Conservation (phyloP, 2,113 vertebrate genomes). For the Dicentrarchus labrax region DNA sequence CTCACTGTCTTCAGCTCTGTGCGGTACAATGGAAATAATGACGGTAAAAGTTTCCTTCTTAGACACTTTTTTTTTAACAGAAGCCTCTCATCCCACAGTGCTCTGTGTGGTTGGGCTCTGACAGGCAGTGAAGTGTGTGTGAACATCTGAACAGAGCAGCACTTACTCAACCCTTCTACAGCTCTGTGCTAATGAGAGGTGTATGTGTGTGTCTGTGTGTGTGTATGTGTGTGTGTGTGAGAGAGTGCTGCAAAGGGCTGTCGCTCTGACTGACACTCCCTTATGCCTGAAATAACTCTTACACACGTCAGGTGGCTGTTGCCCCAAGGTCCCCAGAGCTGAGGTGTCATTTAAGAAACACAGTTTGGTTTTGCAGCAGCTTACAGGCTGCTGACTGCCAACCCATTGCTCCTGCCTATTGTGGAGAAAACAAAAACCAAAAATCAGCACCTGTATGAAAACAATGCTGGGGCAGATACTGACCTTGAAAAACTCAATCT, state of each 20-base stretch:
- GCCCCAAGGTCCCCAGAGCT: slow-evolving; percentile 60
- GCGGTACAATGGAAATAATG: slow-evolving; percentile 25
- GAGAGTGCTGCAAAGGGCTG: slow-evolving; percentile 57
- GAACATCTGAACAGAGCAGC: slow-evolving; percentile 68
- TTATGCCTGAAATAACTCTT: slow-evolving; percentile 77
- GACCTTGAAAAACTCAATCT: slow-evolving; percentile 2
- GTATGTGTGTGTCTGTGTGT: slow-evolving; percentile 27
- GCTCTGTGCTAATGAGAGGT: slow-evolving; percentile 74
- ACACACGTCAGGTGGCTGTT: slow-evolving; percentile 72
- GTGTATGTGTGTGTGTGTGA: slow-evolving; percentile 39
- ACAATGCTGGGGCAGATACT: background rate
- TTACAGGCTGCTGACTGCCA: slow-evolving; percentile 52
- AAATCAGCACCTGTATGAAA: slow-evolving; percentile 33
- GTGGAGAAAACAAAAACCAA: slow-evolving; percentile 26
- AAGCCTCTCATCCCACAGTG: slow-evolving; percentile 38
- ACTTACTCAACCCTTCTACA: slow-evolving; percentile 64
- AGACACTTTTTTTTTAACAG: slow-evolving; percentile 26
- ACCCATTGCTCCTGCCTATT: slow-evolving; percentile 21
- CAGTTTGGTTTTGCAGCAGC: slow-evolving; percentile 62
- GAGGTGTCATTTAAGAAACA: slow-evolving; percentile 76
- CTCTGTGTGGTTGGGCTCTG: slow-evolving; percentile 47
- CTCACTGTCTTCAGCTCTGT: slow-evolving; percentile 10
- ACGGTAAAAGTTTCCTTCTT: slow-evolving; percentile 45
- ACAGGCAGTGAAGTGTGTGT: slow-evolving; percentile 58
- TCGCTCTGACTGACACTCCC: slow-evolving; percentile 71